Base-by-base conservation (phyloP, 2,797 vertebrate genomes). In the Harpagifer antarcticus region DNA sequence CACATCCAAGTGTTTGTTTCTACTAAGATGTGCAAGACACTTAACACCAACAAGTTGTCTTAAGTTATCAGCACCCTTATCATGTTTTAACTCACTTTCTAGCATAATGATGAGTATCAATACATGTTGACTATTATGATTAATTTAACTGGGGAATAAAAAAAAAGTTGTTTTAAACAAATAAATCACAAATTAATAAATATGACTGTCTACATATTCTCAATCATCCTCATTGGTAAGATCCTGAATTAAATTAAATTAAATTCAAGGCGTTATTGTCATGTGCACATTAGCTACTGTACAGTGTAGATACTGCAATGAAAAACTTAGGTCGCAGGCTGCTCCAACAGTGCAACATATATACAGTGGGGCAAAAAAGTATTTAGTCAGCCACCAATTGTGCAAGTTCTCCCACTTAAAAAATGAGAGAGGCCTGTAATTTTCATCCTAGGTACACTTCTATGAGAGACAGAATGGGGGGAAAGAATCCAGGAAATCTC, bases 161-260 rank as follows among this genome's bases (percentile, higher is more conserved):
- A 66, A 67, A 19, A 19, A 40, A 15, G 14, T 15, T 49, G 10
- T 53, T 12, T 33, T 8, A 1, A 3, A 13, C 14, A n/a, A 2
- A 40, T 23, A 27, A 50, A 53, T 43, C 40, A 62, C 0, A 80
- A 55, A 76, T 50, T 11, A 27, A 74, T 49, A 6, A 8, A 48
- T 11, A n/a, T 17, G 4, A 75, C 52, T 56, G 55, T 43, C 42
- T 60, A 59, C 81, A 76, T 63, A 68, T 75, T 50, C 3, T 42
- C 23, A 75, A 19, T 66, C 9, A 2, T 62, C 56, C 68, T 60
- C 43, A 71, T 44, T 57, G 9, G 55, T 15, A 58, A 79, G 74
- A 67, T 64, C 42, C 33, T 27, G 8, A 64, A 55, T 33, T 60
- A 63, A 27, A 27, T 33, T 60, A 63, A 27, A 27, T 27, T 27